Evolutionary conservation across 2,113 vertebrate species (phyloP), one percentile per base, ranked within the genome.

Genomic region (Scomber japonicus): DNA sequence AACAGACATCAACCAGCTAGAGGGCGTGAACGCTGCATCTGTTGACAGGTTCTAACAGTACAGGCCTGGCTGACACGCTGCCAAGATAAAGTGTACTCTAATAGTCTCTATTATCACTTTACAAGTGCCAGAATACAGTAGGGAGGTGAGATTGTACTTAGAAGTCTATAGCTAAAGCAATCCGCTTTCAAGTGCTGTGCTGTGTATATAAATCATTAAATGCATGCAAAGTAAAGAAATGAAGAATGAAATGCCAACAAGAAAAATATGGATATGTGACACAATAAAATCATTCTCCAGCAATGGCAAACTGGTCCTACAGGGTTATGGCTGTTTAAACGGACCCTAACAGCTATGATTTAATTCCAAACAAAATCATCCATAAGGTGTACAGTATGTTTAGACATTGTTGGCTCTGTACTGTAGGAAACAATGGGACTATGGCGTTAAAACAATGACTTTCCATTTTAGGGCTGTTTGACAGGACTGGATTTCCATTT

Each of bases 41-140:
- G 73, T 68, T 78, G 83, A 91, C 87, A 86, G 82, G 19, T 79
- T 76, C 71, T 77, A 75, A 85, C 79, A 71, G 65, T 2, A 11
- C n/a, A 46, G 66, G 69, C 64, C 59, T 11, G 79, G 62, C 64
- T 14, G 30, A 80, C 78, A 65, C 2, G 16, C 63, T 61, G 86
- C 81, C 87, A 79, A 87, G 81, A 88, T 71, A 65, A 82, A 82
- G 75, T 56, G 69, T n/a, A 11, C 69, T 82, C 50, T 78, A 67
- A 83, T 66, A 67, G 62, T 79, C 44, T 83, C 80, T n/a, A 65
- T 87, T 83, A 84, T 76, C 87, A 3, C 81, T 80, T 81, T 46
- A 49, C 61, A 31, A 59, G 74, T 67, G 80, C 77, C 80, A 81
- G 57, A 82, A 66, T 50, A 65, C 59, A 76, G 62, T 68, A 11